Evolutionary conservation across 2,888 invertebrate species (phyloP).

Genomic region (Nephrocerus scutellatus): DNA sequence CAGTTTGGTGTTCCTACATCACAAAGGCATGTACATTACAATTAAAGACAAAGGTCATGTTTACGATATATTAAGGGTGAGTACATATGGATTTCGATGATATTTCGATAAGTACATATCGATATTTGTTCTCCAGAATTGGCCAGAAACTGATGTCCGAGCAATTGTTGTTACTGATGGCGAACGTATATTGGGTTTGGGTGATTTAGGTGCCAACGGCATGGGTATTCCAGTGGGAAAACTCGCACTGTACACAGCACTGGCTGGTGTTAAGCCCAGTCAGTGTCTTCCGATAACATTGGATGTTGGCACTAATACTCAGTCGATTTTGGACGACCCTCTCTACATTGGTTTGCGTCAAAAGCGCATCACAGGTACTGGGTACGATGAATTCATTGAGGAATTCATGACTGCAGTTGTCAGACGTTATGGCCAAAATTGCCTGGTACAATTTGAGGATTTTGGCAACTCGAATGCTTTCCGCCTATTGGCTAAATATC

Average conservation of each 20-base stretch:
- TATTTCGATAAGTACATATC: conserved; percentile 4
- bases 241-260: conserved; percentile 86
- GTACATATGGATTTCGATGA: conserved; percentile 39
- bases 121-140: conserved; percentile 36
- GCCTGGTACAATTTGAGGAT: conserved; percentile 88
- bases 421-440: conserved; percentile 70
- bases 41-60: conserved; percentile 90
- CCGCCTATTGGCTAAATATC: conserved; percentile 78
- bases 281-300: conserved; percentile 87
- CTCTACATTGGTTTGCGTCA: conserved; percentile 90
- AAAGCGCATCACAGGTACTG: conserved; percentile 69
- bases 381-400: conserved; percentile 87
- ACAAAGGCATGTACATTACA: conserved; percentile 87
- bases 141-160: conserved; percentile 74
- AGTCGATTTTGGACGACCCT: conserved; percentile 77
- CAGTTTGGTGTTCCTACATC: conserved; percentile 79
- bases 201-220: conserved; percentile 90
- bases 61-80: conserved; percentile 85
- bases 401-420: conserved; percentile 92
- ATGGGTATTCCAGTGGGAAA: conserved; percentile 98
- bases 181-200: conserved; percentile 92
- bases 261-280: conserved; percentile 89
- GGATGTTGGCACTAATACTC: conserved; percentile 81
- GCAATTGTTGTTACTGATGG: conserved; percentile 93
- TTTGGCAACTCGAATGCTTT: conserved; percentile 95